A percentile compares a stretch with the other conserved stretches of the same genome.
These are phyloP conservation scores for Macrochelys suwanniensis DNA, from an alignment of 2,797 vertebrate genomes.

Conservation along the genomic window DNA sequence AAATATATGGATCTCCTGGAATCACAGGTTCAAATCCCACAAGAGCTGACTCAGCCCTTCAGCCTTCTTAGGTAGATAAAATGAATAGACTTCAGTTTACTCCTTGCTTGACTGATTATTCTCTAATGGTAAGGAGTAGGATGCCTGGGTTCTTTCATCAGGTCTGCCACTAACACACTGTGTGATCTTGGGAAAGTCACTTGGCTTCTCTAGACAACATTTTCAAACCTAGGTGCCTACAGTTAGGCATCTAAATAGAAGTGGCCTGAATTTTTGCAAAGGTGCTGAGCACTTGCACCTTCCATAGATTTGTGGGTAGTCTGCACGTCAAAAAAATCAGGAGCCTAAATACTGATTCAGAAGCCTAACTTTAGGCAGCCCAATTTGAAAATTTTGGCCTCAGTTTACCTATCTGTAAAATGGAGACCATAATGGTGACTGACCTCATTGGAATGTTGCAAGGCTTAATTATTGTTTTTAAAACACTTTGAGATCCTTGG, in stretches of 20 bases:
- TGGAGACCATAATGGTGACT: background rate
- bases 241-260: slow-evolving; percentile 61
- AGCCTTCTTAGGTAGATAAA: slow-evolving; percentile 29
- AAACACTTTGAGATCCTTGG: slow-evolving; percentile 53
- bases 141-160: slow-evolving; percentile 51
- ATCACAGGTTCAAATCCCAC: background rate
- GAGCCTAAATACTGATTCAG: background rate
- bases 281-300: background rate
- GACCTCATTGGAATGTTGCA: slow-evolving; percentile 37
- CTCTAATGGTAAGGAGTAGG: background rate
- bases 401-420: slow-evolving; percentile 36
- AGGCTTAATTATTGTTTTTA: slow-evolving; percentile 55
- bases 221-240: slow-evolving; percentile 44
- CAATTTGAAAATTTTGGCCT: background rate
- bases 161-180: background rate
- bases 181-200: slow-evolving; percentile 38
- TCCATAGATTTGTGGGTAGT: too few species aligned
- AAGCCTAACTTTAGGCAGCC: slow-evolving; percentile 7
- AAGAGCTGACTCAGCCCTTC: slow-evolving; percentile 28
- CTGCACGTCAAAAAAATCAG: background rate
- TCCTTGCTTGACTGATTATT: slow-evolving; percentile 11
- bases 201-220: slow-evolving; percentile 26
- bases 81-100: background rate
- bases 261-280: slow-evolving; percentile 23
- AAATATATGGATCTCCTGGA: slow-evolving; percentile 38